Evolutionary conservation across 2,113 vertebrate species (phyloP).

Genomic region (Apodemus speciosus): DNA sequence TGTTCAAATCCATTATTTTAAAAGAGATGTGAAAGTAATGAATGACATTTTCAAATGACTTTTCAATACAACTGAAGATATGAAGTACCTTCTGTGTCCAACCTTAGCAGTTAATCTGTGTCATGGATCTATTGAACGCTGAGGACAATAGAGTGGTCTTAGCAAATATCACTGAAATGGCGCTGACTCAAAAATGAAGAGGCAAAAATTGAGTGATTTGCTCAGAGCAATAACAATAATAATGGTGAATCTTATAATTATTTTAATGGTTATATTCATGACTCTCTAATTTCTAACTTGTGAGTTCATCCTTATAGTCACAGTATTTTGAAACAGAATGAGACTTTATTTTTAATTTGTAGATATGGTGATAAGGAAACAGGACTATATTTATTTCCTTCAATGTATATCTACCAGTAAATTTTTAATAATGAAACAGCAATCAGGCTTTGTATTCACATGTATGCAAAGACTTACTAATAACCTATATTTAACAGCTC

Average conservation of each 20-base stretch:
- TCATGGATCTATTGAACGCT: constrained; percentile 46
- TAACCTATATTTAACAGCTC: neutral
- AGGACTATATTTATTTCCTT: constrained; percentile 5
- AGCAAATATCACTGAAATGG: constrained; percentile 74
- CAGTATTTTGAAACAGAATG: neutral
- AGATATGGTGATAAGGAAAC: neutral
- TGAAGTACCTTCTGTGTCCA: constrained; percentile 47
- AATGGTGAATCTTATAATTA: constrained; percentile 10
- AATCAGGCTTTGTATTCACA: neutral
- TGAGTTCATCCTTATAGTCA: neutral
- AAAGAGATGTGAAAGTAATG: constrained; percentile 55
- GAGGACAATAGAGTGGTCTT: constrained; percentile 5
- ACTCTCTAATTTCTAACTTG: constrained; percentile 14
- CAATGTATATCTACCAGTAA: neutral
- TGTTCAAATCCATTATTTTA: constrained; percentile 69
- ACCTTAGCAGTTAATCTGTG: constrained; percentile 8
- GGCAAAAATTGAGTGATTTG: constrained; percentile 35
- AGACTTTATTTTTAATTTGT: neutral
- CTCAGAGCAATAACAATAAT: constrained; percentile 54
- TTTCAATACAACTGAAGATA: constrained; percentile 69
- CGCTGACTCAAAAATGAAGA: constrained; percentile 7
- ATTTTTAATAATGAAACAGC: constrained; percentile 21
- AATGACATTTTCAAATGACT: constrained; percentile 74
- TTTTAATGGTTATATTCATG: constrained; percentile 5
- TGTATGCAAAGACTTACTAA: neutral